phyloP scores from a whole-genome alignment of 2,888 invertebrate genomes.

The Hirtodrosophila duncani region DNA sequence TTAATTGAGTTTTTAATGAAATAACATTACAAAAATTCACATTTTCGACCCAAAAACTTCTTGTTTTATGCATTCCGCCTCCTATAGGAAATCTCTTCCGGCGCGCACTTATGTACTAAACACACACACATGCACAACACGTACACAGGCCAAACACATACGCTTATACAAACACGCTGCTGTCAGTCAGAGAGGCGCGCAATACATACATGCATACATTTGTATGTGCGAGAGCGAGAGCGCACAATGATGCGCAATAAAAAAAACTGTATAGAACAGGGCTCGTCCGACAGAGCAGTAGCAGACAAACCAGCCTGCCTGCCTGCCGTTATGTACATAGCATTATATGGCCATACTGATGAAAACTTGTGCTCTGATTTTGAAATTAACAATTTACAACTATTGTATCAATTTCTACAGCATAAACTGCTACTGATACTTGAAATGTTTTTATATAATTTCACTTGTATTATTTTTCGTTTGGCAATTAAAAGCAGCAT shows the following conservation, averaged over 20 bases:
- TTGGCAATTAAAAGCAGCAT: constrained; percentile 36
- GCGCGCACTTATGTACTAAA: constrained; percentile 26
- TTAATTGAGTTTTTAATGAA: no score
- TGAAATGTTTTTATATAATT: constrained; percentile 54
- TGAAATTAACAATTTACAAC: constrained; percentile 37
- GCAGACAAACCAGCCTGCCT: constrained; percentile 37
- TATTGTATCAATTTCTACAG: constrained; percentile 8
- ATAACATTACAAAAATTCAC: no score
- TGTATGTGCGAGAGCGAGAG: constrained; percentile 21
- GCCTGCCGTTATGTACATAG: no score
- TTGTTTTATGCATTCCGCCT: no score
- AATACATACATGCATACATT: no score
- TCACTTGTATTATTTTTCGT: constrained; percentile 53
- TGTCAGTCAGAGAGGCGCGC: not conserved
- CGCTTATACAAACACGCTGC: not conserved
- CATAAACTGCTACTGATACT: not conserved
- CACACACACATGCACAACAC: constrained; percentile 10
- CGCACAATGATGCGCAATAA: constrained; percentile 67
- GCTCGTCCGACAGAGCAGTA: constrained; percentile 18
- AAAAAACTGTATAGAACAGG: constrained; percentile 51
- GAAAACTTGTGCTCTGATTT: constrained; percentile 38
- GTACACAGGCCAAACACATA: not conserved
- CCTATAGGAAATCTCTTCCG: constrained; percentile 23
- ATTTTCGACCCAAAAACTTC: no score
- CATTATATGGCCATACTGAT: constrained; percentile 50